Evolutionary conservation across 2,113 vertebrate species (phyloP), one percentile per base, ranked within the genome.

Genomic region (Cephalopholis sonnerati): DNA sequence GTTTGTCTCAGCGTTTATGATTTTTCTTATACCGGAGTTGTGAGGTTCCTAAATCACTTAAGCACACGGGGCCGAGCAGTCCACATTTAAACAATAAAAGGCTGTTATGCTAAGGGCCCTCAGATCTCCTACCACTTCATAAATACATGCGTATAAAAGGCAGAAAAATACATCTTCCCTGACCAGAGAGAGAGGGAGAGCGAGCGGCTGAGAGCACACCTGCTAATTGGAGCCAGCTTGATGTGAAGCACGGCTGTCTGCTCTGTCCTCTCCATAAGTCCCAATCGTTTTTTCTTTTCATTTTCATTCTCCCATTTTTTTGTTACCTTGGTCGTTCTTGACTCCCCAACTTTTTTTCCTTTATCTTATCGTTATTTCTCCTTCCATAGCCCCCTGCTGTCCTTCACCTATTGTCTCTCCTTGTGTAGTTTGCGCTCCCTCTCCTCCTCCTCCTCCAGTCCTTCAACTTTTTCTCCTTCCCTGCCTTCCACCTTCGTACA

Each of bases 61-160:
- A 97, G 96, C 96, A 95, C 96, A 96, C 97, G 91, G 96, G 90
- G 96, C 96, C 93, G 94, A 96, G 96, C 96, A 93, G 96, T 96
- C 97, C 96, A 97, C 97, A 96, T 98, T 98, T 97, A 97, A 98
- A 97, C 98, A 97, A 98, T 99, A 98, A 99, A 94, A 97, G 96
- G 95, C 95, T 96, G 97, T 97, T 97, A 96, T 97, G 96, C 92
- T 97, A 96, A 92, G 96, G 96, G 96, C 96, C 96, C 97, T 99
- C 91, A 98, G 98, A 99, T 99, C 97, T 99, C 95, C 95, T 93
- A 95, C 96, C 98, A 99, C 98, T 97, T 99, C 97, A 99, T 99
- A 99, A 99, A 99, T 98, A 99, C 96, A 96, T 96, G 95, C 95
- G 95, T 97, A 98, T 98, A 97, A 98, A 97, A 94, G 88, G 88